These are phyloP conservation scores for Megamerina dolium DNA, from an alignment of 2,888 invertebrate genomes.

Conservation along the genomic window DNA sequence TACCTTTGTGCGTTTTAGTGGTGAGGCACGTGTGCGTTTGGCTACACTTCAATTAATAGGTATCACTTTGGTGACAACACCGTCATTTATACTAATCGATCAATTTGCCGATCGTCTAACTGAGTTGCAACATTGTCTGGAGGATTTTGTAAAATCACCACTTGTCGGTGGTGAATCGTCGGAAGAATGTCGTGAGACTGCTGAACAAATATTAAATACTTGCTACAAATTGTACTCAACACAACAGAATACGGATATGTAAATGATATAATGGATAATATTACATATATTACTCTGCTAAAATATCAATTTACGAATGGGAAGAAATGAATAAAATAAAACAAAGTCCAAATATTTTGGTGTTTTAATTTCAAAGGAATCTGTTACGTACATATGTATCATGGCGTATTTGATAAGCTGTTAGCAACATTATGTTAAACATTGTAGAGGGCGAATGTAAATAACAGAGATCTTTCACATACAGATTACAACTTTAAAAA, in stretches of 20 bases:
- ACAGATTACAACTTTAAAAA: too few species aligned
- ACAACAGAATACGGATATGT: too few species aligned
- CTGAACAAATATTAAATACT: conserved; percentile 54
- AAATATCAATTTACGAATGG: too few species aligned
- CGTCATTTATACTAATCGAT: conserved; percentile 53
- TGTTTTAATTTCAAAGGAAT: conserved; percentile 2
- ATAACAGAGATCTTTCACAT: too few species aligned
- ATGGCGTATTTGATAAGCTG: too few species aligned
- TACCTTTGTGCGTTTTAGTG: conserved; percentile 60
- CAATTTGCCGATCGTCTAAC: conserved; percentile 59
- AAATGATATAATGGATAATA: background rate
- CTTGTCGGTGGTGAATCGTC: conserved; percentile 59
- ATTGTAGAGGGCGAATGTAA: too few species aligned
- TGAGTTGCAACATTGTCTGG: conserved; percentile 64
- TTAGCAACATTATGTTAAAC: too few species aligned
- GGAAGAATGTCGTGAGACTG: conserved; percentile 59
- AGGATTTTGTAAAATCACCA: conserved; percentile 54
- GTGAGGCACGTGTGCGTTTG: conserved; percentile 61
- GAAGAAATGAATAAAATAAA: too few species aligned
- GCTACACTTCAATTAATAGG: conserved; percentile 64
- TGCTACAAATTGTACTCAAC: conserved; percentile 30
- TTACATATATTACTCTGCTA: too few species aligned
- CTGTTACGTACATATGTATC: too few species aligned
- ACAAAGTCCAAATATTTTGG: too few species aligned
- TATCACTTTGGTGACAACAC: conserved; percentile 59